Evolutionary conservation across 1,140 invertebrate genomes (phyloP).

Genomic region (Cepaea nemoralis): DNA sequence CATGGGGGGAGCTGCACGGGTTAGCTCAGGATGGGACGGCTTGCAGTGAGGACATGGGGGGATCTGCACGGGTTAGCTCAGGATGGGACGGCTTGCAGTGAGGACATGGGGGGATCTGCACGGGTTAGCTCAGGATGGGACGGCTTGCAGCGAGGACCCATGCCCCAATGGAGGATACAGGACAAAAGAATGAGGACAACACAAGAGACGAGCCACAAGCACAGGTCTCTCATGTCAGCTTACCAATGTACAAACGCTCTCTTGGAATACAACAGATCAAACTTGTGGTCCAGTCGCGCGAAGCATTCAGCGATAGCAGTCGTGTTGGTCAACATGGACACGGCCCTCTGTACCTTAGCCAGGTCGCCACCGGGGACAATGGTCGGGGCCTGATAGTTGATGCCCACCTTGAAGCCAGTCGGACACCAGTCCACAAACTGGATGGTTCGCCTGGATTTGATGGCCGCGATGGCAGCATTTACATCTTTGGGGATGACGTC

Average conservation of each 20-base stretch:
- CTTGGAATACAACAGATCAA: constrained; percentile 62
- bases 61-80: too few relatives aligned
- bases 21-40: too few relatives aligned
- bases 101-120: too few relatives aligned
- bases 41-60: too few relatives aligned
- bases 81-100: too few relatives aligned
- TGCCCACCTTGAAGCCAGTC: constrained; percentile 76
- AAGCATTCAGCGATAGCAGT: constrained; percentile 85
- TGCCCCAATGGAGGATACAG: too few relatives aligned
- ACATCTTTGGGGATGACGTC: constrained; percentile 79
- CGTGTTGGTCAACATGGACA: constrained; percentile 77
- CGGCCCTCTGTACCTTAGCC: constrained; percentile 70
- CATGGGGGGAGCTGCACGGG: too few relatives aligned
- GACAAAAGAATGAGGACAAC: too few relatives aligned
- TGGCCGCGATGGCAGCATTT: constrained; percentile 75
- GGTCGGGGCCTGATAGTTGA: constrained; percentile 73
- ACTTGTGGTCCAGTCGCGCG: constrained; percentile 80
- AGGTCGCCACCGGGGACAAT: constrained; percentile 78
- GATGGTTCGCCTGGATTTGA: constrained; percentile 72
- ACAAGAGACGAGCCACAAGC: too few relatives aligned
- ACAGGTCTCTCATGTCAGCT: constrained; percentile 68
- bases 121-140: too few relatives aligned
- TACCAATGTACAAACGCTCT: constrained; percentile 65
- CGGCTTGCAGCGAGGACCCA: too few relatives aligned
- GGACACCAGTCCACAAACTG: constrained; percentile 93